Conservation (phyloP, 1,140 invertebrate genomes). For the Macrosteles quadrilineatus region DNA sequence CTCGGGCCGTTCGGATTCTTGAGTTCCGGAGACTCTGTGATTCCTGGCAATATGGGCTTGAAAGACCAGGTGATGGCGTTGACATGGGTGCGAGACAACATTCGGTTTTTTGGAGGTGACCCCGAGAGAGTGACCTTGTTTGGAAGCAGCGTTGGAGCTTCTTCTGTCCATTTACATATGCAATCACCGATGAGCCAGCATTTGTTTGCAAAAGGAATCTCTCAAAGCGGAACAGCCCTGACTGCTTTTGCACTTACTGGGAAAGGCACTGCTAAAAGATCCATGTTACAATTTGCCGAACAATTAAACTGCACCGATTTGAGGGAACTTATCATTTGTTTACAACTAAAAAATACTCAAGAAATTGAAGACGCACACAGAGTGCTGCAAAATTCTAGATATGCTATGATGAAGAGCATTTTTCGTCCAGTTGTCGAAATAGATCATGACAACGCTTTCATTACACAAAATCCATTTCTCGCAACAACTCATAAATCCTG, state of each 20-base stretch:
- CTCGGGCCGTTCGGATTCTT: conserved; percentile 45
- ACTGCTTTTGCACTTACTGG: neutral
- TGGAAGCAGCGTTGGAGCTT: conserved; percentile 36
- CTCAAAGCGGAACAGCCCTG: conserved; percentile 10
- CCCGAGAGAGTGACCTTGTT: conserved; percentile 34
- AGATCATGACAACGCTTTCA: neutral
- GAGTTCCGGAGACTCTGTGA: conserved; percentile 34
- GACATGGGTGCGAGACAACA: conserved; percentile 39
- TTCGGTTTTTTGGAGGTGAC: conserved; percentile 38
- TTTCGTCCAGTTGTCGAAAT: conserved; percentile 4
- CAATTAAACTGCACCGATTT: neutral
- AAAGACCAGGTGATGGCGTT: conserved; percentile 39
- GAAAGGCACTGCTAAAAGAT: neutral
- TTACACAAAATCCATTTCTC: neutral
- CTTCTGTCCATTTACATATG: conserved; percentile 28
- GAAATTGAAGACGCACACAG: neutral
- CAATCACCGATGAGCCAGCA: conserved; percentile 34
- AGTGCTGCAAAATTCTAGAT: neutral
- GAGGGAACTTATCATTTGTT: neutral
- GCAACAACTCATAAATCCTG: neutral
- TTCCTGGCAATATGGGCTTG: conserved; percentile 39
- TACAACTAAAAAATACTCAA: neutral
- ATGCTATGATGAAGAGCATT: neutral
- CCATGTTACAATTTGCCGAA: neutral
- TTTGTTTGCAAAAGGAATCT: neutral